Evolutionary conservation across 2,888 invertebrate species (phyloP), one percentile per base, ranked within the genome.

Genomic region (Meta bourneti): DNA sequence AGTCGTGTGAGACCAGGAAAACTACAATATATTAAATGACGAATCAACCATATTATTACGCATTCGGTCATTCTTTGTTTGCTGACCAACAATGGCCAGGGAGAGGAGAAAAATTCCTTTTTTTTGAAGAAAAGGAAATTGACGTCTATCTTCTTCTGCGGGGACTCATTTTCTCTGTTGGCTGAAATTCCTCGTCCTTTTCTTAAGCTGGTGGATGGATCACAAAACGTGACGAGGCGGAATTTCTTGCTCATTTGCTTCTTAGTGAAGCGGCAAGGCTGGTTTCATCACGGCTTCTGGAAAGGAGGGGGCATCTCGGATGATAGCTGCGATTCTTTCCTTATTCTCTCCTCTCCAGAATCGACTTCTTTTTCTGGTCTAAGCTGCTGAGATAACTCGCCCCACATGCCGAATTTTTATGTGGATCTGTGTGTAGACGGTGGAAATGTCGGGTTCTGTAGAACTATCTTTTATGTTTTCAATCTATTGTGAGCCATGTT

Each of bases 161-260:
- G 51, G 19, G 84, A 84, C 84, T 54, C 77, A 78, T 86, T 75
- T 86, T 86, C 69, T 72, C 61, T 16, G 13, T 52, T 51, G 52
- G 61, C 74, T 75, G 69, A 75, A 84, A 84, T 74, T 84, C 74
- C 82, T 75, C 82, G 51, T 82, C 69, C 85, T 87, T 87, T 87
- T 72, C 80, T 72, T 70, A 19, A 52, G 19, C 48, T 13, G 48
- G 72, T 61, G 72, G 74, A 88, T 88, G 81, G 81, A 88, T 88
- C 69, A 49, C 0, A 69, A n/a, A 72, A 88, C 80, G 88, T 88
- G 88, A 20, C 88, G 74, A 80, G 48, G 88, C 88, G 88, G 81
- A 88, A 81, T 81, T 88, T 88, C 81, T 88, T 74, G 88, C 88
- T 88, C 88, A 88, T 88, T 88, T 88, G 74, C 88, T 88, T 88